These are phyloP conservation scores for Chondrosia reniformis DNA, from an alignment of 37 sponge, comb jelly and placozoan species.

Conservation along the genomic window DNA sequence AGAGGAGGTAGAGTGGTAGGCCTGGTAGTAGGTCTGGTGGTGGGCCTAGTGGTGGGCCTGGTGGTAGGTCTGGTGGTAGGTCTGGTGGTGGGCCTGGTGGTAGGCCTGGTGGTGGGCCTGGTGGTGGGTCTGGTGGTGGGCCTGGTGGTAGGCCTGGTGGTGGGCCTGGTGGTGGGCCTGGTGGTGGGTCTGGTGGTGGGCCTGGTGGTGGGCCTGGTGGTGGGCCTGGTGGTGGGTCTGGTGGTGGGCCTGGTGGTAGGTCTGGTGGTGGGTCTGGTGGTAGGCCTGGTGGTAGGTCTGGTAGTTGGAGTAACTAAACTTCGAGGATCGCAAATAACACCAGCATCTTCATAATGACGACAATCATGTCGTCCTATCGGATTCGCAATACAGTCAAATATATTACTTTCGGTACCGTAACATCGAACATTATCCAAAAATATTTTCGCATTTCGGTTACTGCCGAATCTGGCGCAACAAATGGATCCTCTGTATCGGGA, in stretches of 20 bases:
- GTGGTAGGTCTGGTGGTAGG: conserved; percentile 21
- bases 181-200: conserved; percentile 14
- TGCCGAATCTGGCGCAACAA: conserved; percentile 9
- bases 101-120: background rate
- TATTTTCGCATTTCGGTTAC: conserved; percentile 23
- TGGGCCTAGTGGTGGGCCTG: background rate
- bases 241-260: background rate
- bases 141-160: background rate
- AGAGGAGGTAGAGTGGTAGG: conserved; percentile 29
- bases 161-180: background rate
- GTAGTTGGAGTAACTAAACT: background rate
- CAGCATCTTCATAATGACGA: conserved; percentile 63
- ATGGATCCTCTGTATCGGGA: background rate
- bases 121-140: background rate
- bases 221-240: background rate
- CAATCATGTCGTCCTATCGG: conserved; percentile 33
- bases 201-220: background rate
- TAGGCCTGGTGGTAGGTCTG: background rate
- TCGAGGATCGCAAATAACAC: conserved; percentile 42
- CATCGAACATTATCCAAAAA: conserved; percentile 56
- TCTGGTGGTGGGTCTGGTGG: background rate
- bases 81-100: background rate
- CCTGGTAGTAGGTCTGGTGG: background rate
- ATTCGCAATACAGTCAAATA: conserved; percentile 36
- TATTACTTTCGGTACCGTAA: conserved; percentile 11